phyloP scores from a whole-genome alignment of 2,113 vertebrate genomes.

The Cochlearius cochlearius region DNA sequence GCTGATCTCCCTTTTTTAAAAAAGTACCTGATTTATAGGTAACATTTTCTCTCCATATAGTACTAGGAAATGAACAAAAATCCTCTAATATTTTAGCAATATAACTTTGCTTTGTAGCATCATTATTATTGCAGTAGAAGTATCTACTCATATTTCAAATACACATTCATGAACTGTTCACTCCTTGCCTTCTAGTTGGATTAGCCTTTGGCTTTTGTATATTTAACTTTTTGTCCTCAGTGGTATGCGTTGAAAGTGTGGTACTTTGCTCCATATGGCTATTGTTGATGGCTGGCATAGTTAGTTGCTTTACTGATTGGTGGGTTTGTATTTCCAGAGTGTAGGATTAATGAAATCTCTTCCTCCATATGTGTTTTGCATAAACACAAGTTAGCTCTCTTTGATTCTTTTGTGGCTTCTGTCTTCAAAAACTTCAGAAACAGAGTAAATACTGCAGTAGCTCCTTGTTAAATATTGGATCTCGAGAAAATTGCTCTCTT shows the following conservation, averaged over 20 bases:
- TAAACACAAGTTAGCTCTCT: not conserved
- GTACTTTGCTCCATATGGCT: not conserved
- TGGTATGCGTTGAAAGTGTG: not conserved
- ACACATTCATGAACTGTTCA: fast-evolving
- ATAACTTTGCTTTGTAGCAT: not conserved
- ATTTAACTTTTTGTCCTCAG: not conserved
- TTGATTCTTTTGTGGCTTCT: not conserved
- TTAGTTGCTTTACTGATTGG: not conserved
- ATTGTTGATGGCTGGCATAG: not conserved
- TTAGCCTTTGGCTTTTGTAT: not conserved
- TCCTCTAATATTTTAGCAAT: not conserved
- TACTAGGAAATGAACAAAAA: not conserved
- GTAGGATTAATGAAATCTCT: not conserved
- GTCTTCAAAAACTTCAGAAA: not conserved
- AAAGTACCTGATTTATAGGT: not conserved
- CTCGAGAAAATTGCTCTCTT: not conserved
- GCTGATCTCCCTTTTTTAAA: not conserved
- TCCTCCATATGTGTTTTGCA: not conserved
- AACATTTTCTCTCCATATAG: not conserved
- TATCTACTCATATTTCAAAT: not conserved
- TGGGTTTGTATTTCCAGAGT: not conserved
- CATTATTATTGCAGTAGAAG: not conserved
- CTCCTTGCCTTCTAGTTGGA: not conserved
- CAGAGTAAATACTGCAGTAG: not conserved
- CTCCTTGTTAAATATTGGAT: not conserved